Conservation (phyloP, 1,140 invertebrate species). For the Meloidogyne chitwoodi region DNA sequence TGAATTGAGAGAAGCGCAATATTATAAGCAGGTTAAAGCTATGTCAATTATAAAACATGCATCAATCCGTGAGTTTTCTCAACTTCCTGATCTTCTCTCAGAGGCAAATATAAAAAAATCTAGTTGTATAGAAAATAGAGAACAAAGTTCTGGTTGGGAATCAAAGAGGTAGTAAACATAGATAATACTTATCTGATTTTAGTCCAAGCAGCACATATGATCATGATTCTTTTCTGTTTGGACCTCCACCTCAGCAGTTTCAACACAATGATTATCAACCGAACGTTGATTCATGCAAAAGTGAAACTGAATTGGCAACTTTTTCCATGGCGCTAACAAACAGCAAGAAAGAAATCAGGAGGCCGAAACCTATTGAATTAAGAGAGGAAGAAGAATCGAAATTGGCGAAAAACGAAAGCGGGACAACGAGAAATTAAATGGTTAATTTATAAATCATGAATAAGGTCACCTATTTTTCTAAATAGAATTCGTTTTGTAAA, state of each 20-base stretch:
- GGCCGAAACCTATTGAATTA: too few species aligned
- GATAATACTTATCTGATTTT: not conserved
- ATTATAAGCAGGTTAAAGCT: not conserved
- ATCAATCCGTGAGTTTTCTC: not conserved
- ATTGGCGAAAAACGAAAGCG: too few species aligned
- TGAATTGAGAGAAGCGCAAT: not conserved
- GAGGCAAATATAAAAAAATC: not conserved
- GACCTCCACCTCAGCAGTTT: slow-evolving; percentile 4
- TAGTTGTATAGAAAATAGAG: not conserved
- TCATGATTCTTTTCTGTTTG: slow-evolving; percentile 7
- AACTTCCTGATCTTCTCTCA: not conserved
- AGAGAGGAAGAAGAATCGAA: slow-evolving; percentile 9
- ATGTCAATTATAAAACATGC: not conserved
- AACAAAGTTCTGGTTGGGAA: not conserved
- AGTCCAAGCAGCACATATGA: not conserved
- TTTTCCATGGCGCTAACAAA: too few species aligned
- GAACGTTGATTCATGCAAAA: not conserved
- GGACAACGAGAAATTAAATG: too few species aligned
- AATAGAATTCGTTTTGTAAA: too few species aligned
- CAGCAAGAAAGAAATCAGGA: too few species aligned
- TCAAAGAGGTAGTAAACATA: not conserved
- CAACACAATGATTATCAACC: not conserved
- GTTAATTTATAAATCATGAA: too few species aligned
- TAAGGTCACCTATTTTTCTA: too few species aligned
- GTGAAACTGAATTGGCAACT: not conserved